These are phyloP conservation scores for Eira barbara DNA, from an alignment of 2,113 vertebrate species.

Conservation along the genomic window DNA sequence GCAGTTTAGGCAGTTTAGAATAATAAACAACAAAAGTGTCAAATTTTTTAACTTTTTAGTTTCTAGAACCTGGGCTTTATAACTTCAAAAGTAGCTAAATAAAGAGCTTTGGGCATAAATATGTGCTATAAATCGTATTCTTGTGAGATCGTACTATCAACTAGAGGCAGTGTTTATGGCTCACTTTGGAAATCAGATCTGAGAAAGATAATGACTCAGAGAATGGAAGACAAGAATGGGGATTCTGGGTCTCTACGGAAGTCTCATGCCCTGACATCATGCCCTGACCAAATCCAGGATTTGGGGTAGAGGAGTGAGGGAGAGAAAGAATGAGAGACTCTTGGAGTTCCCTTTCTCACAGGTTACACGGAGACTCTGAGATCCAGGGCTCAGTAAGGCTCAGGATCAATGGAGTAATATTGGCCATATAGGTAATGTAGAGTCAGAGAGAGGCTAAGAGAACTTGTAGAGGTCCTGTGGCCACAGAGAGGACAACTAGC, in stretches of 20 bases:
- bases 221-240: not conserved
- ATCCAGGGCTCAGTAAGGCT: not conserved
- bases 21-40: not conserved
- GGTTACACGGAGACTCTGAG: not conserved
- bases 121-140: not conserved
- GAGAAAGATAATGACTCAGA: not conserved
- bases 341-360: not conserved
- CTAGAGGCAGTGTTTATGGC: not conserved
- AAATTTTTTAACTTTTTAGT: not conserved
- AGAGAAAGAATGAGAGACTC: not conserved
- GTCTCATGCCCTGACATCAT: not conserved
- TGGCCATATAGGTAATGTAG: not conserved
- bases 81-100: slow-evolving; percentile 27
- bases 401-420: not conserved
- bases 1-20: not conserved
- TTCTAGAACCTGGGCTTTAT: not conserved
- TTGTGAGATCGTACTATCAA: not conserved
- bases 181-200: slow-evolving; percentile 1
- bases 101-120: not conserved
- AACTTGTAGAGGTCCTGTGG: not conserved
- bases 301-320: not conserved
- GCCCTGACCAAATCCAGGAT: not conserved
- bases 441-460: not conserved
- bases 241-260: not conserved
- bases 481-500: not conserved